These are phyloP conservation scores for Xiphophorus birchmanni DNA, from an alignment of 2,797 vertebrate genomes.

Conservation along the genomic window DNA sequence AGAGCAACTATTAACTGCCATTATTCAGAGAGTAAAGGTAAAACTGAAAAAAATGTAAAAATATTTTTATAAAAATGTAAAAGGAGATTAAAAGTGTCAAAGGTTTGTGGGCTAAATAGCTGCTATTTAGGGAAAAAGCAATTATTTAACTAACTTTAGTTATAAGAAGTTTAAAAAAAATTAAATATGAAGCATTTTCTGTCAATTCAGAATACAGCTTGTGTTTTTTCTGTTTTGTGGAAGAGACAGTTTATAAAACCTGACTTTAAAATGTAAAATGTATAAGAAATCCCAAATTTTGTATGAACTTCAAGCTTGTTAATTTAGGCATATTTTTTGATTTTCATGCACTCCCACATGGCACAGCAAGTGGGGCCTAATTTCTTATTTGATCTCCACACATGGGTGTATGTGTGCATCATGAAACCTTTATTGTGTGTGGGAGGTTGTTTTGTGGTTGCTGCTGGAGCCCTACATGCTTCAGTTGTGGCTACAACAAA, in stretches of 20 bases:
- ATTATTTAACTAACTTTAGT: neutral
- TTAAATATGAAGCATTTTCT: neutral
- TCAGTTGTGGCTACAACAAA: constrained; percentile 49
- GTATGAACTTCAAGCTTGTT: constrained; percentile 36
- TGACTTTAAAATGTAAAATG: neutral
- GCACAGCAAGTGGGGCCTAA: constrained; percentile 32
- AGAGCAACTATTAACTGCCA: neutral
- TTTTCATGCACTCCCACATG: constrained; percentile 40
- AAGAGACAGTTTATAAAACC: neutral
- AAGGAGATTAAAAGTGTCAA: neutral
- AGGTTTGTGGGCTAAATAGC: neutral
- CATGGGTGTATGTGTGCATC: constrained; percentile 21
- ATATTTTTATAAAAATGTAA: neutral
- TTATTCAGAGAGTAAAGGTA: neutral
- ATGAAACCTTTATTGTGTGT: constrained; percentile 30
- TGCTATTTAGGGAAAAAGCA: neutral
- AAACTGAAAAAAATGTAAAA: neutral
- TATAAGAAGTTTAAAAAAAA: neutral
- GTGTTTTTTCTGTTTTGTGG: neutral
- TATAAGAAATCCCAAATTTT: constrained; percentile 40
- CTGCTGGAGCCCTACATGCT: constrained; percentile 25
- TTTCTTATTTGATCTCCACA: constrained; percentile 37
- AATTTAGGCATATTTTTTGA: constrained; percentile 34
- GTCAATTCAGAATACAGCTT: neutral
- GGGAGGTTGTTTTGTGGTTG: constrained; percentile 39